These are phyloP conservation scores for Thyatira batis DNA, from an alignment of 2,888 invertebrate genomes.

Conservation along the genomic window DNA sequence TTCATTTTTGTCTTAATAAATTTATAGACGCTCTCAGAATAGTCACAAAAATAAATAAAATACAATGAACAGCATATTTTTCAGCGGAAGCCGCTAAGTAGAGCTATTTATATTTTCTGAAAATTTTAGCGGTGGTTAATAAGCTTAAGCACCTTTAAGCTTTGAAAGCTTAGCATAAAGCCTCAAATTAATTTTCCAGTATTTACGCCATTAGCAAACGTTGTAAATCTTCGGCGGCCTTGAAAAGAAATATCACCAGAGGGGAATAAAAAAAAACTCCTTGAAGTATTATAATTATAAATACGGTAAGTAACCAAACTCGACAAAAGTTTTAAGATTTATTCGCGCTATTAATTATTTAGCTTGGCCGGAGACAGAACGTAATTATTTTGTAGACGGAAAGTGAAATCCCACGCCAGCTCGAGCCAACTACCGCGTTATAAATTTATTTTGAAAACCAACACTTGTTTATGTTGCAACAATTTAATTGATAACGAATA, in stretches of 20 bases:
- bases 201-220: background rate
- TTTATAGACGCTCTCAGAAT: too few species aligned
- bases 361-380: conserved; percentile 56
- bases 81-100: too few species aligned
- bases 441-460: conserved; percentile 40
- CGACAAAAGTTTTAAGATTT: conserved; percentile 66
- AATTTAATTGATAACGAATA: background rate
- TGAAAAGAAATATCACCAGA: background rate
- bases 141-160: background rate
- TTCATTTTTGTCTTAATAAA: too few species aligned
- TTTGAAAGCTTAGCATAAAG: background rate
- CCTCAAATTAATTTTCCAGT: background rate
- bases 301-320: conserved; percentile 55
- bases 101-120: too few species aligned
- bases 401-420: conserved; percentile 58
- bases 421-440: conserved; percentile 43
- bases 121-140: too few species aligned
- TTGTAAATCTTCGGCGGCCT: background rate
- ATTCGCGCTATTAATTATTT: conserved; percentile 66
- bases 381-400: conserved; percentile 64
- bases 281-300: conserved; percentile 50
- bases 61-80: too few species aligned
- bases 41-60: too few species aligned
- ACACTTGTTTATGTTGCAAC: conserved; percentile 7
- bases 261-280: conserved; percentile 28